A percentile compares a stretch with the other conserved stretches of the same genome.
Evolutionary conservation across 2,113 vertebrate genomes (phyloP).

Genomic region (Zosterops borbonicus): DNA sequence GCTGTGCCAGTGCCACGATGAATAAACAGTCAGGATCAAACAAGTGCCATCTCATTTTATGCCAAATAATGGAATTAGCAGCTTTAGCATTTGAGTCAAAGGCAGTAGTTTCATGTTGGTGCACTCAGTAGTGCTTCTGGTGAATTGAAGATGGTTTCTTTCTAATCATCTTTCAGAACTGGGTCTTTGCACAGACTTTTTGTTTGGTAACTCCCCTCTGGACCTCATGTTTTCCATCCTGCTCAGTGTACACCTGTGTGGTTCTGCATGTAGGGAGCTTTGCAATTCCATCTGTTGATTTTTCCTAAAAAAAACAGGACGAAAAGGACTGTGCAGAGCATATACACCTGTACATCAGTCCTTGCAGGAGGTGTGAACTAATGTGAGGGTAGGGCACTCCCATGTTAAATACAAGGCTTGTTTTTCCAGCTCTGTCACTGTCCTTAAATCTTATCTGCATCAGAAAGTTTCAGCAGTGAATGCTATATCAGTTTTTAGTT

Average conservation of each 20-base stretch:
- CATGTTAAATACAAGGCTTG: neutral
- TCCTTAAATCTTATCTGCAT: constrained; percentile 10
- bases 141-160: neutral
- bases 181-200: neutral
- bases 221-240: neutral
- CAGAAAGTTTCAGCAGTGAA: neutral
- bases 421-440: constrained; percentile 24
- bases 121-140: neutral
- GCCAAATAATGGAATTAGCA: neutral
- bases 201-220: neutral
- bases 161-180: neutral
- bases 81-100: neutral
- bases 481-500: neutral
- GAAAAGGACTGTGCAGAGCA: neutral
- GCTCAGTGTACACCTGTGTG: neutral
- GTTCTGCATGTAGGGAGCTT: neutral
- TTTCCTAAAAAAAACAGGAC: neutral
- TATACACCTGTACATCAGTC: neutral
- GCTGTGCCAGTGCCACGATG: neutral
- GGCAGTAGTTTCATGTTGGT: neutral
- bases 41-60: neutral
- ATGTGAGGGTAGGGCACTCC: neutral
- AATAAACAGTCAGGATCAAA: neutral
- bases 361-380: neutral
- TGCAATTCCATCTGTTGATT: neutral